A percentile compares a stretch with the other conserved stretches of the same genome.
Conservation (phyloP, 2,113 vertebrate species). For the Pteropus alecto region DNA sequence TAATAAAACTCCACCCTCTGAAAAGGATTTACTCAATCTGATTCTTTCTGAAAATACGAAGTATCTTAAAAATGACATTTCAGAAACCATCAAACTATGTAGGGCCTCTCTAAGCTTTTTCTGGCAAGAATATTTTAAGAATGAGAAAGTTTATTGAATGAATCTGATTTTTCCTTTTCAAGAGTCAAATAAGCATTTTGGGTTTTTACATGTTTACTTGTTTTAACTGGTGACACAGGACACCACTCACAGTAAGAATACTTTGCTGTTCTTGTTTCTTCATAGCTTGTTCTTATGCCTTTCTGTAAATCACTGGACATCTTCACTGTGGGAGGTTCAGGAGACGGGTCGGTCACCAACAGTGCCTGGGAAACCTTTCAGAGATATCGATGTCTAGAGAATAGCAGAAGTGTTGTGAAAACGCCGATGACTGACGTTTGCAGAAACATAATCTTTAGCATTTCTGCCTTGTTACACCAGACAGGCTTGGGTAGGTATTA, state of each 20-base stretch:
- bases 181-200: neutral
- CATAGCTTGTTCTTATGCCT: conserved; percentile 95
- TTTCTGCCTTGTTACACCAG: conserved; percentile 94
- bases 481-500: conserved; percentile 88
- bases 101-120: neutral
- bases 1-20: neutral
- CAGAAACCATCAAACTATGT: neutral
- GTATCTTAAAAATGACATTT: neutral
- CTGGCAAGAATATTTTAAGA: neutral
- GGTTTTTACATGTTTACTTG: neutral
- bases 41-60: neutral
- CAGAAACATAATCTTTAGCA: conserved; percentile 94
- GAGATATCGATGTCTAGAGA: conserved; percentile 96
- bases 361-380: conserved; percentile 95
- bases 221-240: accelerated
- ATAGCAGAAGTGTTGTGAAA: conserved; percentile 94
- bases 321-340: conserved; percentile 89
- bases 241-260: accelerated
- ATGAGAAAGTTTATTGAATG: neutral
- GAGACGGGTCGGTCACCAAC: conserved; percentile 86
- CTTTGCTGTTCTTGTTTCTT: neutral
- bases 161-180: neutral
- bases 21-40: neutral
- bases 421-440: conserved; percentile 95
- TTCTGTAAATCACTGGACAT: conserved; percentile 96